Conservation (phyloP, 1,140 invertebrate genomes). For the Drosophila pachea region DNA sequence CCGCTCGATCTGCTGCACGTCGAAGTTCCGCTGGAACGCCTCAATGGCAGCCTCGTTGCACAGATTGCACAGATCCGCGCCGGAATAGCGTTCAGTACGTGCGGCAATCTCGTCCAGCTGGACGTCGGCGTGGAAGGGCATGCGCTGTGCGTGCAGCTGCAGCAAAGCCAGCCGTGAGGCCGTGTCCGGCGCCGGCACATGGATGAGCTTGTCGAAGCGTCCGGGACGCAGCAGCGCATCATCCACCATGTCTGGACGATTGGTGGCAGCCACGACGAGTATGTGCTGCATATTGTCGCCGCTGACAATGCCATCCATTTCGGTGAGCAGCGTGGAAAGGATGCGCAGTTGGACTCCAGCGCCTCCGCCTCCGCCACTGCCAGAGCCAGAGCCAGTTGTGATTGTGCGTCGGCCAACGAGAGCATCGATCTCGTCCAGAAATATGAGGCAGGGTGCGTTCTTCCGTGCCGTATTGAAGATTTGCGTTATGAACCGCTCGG, state of each 20-base stretch:
- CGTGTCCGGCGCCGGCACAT: slow-evolving; percentile 86
- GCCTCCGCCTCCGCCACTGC: slow-evolving; percentile 55
- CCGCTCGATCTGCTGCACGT: slow-evolving; percentile 76
- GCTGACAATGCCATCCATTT: slow-evolving; percentile 84
- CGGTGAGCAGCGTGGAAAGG: slow-evolving; percentile 83
- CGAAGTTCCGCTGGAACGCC: slow-evolving; percentile 82
- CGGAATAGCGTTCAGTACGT: slow-evolving; percentile 85
- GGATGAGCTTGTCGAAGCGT: slow-evolving; percentile 86
- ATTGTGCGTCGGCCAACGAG: slow-evolving; percentile 81
- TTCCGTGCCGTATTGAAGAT: slow-evolving; percentile 84
- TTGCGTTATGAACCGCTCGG: slow-evolving; percentile 82
- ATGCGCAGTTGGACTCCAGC: slow-evolving; percentile 82
- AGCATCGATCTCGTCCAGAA: slow-evolving; percentile 88
- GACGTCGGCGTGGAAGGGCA: slow-evolving; percentile 82
- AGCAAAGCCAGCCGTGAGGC: slow-evolving; percentile 83
- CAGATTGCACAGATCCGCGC: slow-evolving; percentile 87
- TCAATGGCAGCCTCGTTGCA: slow-evolving; percentile 86
- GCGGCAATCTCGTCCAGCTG: slow-evolving; percentile 82
- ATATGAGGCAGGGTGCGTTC: slow-evolving; percentile 85
- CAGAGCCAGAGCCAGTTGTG: slow-evolving; percentile 29
- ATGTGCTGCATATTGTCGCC: slow-evolving; percentile 78
- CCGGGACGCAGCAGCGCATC: slow-evolving; percentile 87
- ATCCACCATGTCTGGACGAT: slow-evolving; percentile 89
- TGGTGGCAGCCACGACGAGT: slow-evolving; percentile 87
- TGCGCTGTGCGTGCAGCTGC: slow-evolving; percentile 81